phyloP scores from a whole-genome alignment of 2,888 invertebrate genomes.

The Synergus itoensis region DNA sequence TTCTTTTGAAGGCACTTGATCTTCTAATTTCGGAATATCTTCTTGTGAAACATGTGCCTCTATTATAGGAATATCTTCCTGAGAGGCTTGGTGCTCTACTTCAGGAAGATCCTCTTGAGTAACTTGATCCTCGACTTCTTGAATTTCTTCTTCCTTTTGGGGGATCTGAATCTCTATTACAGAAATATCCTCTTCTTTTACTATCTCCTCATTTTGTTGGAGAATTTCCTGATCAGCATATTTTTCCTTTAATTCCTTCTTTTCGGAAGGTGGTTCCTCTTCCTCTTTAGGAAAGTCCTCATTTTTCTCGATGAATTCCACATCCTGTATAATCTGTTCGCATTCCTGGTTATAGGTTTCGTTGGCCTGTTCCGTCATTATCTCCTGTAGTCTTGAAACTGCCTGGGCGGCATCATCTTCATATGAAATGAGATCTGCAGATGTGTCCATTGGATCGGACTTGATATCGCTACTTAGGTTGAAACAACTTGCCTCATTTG shows the following conservation, averaged over 20 bases:
- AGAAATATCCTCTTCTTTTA: slow-evolving; percentile 45
- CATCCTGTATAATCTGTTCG: slow-evolving; percentile 5
- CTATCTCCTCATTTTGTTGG: not conserved
- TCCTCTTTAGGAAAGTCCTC: not conserved
- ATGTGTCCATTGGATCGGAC: slow-evolving; percentile 4
- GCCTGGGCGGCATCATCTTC: slow-evolving; percentile 23
- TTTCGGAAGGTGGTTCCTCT: slow-evolving; percentile 13
- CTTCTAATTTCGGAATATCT: not conserved
- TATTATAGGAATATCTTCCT: slow-evolving; percentile 38
- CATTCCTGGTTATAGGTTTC: slow-evolving; percentile 44
- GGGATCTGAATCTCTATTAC: slow-evolving; percentile 46
- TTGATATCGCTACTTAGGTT: slow-evolving; percentile 49
- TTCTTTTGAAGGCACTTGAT: not conserved
- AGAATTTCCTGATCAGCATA: slow-evolving; percentile 50
- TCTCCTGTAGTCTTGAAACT: slow-evolving; percentile 33
- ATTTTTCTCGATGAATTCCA: not conserved
- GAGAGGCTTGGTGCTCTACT: slow-evolving; percentile 49
- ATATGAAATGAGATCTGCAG: slow-evolving; percentile 4
- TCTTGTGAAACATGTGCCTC: slow-evolving; percentile 39
- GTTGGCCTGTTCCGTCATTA: slow-evolving; percentile 43
- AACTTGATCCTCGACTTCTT: not conserved
- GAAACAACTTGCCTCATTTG: slow-evolving; percentile 63
- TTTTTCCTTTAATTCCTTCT: slow-evolving; percentile 45
- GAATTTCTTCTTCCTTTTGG: not conserved
- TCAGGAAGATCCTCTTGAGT: slow-evolving; percentile 7